Base-by-base conservation (phyloP, 37 sponge, comb jelly and placozoan species). In the Amphimedon queenslandica region DNA sequence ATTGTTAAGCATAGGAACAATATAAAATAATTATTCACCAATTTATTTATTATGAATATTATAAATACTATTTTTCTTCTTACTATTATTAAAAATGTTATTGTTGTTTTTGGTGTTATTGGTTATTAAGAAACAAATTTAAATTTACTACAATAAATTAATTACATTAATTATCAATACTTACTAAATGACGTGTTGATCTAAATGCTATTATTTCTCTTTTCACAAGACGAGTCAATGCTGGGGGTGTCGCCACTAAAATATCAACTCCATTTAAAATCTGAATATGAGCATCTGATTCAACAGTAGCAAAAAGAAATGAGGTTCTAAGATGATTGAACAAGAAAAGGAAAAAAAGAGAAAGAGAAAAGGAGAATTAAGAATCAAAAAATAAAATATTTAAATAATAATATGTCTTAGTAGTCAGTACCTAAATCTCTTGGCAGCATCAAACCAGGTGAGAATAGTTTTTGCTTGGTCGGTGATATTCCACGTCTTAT, bases 181-280 rank as follows among this genome's bases (percentile, higher is more conserved):
- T n/a, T n/a, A n/a, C n/a, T n/a, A n/a, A n/a, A n/a, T n/a, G n/a
- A n/a, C n/a, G n/a, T n/a, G n/a, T n/a, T n/a, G n/a, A n/a, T n/a
- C n/a, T 47, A 47, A 47, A 13, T 18, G 53, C 13, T 18, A 47
- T 8, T 47, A 47, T 18, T 18, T 47, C 53, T 47, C 13, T 47
- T 18, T 47, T 37, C 18, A 71, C 6, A 0, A 88, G 69, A 23
- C 79, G 35, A 18, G 77, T 21, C 29, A 73, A 53, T 5, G 79
- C 65, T 25, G 78, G 57, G 27, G 82, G 88, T 36, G 88, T 88
- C 32, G 73, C 66, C 51, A 82, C 75, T 21, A 88, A 31, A 23
- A 82, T 35, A 23, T 88, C 79, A n/a, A 73, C 82, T 36, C 88
- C 88, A 58, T 71, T 81, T 30, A 81, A 34, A 2, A 87, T 37